Percentiles rank a stretch among this genome's conserved stretches.
Evolutionary conservation across 1,140 invertebrate genomes (phyloP).

Genomic region (Thereuonema tuberculata): DNA sequence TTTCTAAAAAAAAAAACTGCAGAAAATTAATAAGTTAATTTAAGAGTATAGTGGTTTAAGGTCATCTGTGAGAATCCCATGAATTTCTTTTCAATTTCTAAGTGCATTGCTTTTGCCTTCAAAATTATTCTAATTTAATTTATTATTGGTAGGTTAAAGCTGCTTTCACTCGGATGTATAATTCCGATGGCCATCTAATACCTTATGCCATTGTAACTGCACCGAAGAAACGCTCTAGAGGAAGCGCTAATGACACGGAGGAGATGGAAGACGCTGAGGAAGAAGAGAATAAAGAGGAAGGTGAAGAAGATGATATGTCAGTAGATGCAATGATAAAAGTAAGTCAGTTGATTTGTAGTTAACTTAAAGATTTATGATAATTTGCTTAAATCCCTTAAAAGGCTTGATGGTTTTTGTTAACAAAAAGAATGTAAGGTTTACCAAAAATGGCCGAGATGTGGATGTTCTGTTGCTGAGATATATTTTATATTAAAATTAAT

Average conservation of each 20-base stretch:
- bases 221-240: constrained; percentile 39
- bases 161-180: constrained; percentile 81
- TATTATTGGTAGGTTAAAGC: constrained; percentile 54
- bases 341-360: neutral
- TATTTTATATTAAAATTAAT: too few relatives aligned
- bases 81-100: constrained; percentile 3
- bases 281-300: constrained; percentile 28
- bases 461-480: too few relatives aligned
- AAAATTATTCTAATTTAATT: constrained; percentile 10
- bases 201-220: constrained; percentile 49
- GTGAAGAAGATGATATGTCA: constrained; percentile 47
- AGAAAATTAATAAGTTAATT: neutral
- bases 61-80: neutral
- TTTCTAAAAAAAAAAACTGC: too few relatives aligned
- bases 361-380: too few relatives aligned
- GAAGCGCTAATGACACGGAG: constrained; percentile 27
- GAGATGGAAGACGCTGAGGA: constrained; percentile 37
- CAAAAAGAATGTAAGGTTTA: too few relatives aligned
- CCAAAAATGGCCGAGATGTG: too few relatives aligned
- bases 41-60: neutral
- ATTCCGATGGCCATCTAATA: constrained; percentile 57
- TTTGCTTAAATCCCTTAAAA: too few relatives aligned
- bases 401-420: too few relatives aligned
- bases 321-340: constrained; percentile 69
- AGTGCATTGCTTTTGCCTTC: neutral